These are phyloP conservation scores for Cerceris ruficornis DNA, from an alignment of 2,888 invertebrate genomes.

Conservation along the genomic window DNA sequence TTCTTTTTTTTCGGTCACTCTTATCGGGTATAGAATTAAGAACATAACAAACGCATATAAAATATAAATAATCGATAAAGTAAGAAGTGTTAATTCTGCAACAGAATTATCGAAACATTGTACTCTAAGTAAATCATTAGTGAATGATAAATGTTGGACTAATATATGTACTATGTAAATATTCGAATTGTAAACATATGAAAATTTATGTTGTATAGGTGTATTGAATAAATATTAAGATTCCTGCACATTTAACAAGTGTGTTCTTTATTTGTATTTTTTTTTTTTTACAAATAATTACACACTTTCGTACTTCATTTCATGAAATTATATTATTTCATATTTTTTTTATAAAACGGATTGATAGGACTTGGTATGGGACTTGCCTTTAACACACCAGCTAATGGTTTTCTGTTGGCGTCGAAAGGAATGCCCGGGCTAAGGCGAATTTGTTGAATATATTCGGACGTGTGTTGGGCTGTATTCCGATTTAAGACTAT, in stretches of 20 bases:
- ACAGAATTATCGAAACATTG: background rate
- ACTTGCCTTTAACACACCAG: constrained; percentile 88
- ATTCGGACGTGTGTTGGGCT: constrained; percentile 88
- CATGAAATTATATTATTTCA: background rate
- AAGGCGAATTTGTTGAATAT: constrained; percentile 86
- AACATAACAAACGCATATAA: no score
- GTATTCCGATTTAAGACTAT: constrained; percentile 88
- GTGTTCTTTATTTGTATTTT: constrained; percentile 28
- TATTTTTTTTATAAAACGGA: constrained; percentile 87
- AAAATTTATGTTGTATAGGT: background rate
- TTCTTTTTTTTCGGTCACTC: background rate
- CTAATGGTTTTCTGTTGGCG: constrained; percentile 86
- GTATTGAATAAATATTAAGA: constrained; percentile 1
- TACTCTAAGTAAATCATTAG: background rate
- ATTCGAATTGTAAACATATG: background rate
- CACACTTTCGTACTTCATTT: constrained; percentile 1
- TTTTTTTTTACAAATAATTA: constrained; percentile 33
- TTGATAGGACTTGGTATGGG: constrained; percentile 88
- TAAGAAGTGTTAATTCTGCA: background rate
- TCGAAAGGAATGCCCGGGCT: constrained; percentile 91
- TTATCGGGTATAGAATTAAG: no score
- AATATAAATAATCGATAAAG: background rate
- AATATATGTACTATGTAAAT: background rate
- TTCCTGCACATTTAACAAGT: background rate
- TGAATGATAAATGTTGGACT: background rate